A percentile compares a stretch with the other conserved stretches of the same genome.
phyloP scores from a whole-genome alignment of 37 sponge, comb jelly and placozoan genomes.

The Haliclona indistincta region DNA sequence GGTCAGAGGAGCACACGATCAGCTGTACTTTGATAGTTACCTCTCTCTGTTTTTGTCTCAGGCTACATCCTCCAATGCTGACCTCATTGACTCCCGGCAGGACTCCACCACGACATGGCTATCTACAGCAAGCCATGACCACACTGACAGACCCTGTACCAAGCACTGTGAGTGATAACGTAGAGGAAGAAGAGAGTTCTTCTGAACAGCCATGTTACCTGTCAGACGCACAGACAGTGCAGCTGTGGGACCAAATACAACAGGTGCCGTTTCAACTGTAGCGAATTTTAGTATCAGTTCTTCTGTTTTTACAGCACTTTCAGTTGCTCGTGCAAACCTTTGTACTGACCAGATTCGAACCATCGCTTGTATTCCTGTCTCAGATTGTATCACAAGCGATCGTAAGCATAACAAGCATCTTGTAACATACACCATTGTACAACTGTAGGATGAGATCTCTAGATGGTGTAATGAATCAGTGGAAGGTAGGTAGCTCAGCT shows the following conservation, averaged over 20 bases:
- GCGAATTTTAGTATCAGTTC: not conserved
- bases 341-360: constrained; percentile 70
- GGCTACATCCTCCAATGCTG: constrained; percentile 29
- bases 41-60: not conserved
- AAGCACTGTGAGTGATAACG: not conserved
- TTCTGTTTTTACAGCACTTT: constrained; percentile 50
- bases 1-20: too few relatives aligned
- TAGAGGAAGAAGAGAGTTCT: not conserved
- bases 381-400: constrained; percentile 66
- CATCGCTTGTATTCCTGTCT: constrained; percentile 58
- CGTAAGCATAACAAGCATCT: constrained; percentile 19
- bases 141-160: not conserved
- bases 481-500: constrained; percentile 1
- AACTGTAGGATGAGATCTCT: not conserved
- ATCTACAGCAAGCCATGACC: not conserved
- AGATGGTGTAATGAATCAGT: constrained; percentile 11
- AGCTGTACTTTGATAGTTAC: too few relatives aligned
- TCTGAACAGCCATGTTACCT: constrained; percentile 17
- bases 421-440: not conserved
- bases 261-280: constrained; percentile 39
- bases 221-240: constrained; percentile 36
- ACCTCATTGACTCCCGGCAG: not conserved
- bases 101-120: not conserved
- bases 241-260: constrained; percentile 53
- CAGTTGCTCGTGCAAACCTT: constrained; percentile 82